A percentile compares a stretch with the other conserved stretches of the same genome.
Conservation (phyloP, 2,888 invertebrate genomes). For the Odontothrips loti region DNA sequence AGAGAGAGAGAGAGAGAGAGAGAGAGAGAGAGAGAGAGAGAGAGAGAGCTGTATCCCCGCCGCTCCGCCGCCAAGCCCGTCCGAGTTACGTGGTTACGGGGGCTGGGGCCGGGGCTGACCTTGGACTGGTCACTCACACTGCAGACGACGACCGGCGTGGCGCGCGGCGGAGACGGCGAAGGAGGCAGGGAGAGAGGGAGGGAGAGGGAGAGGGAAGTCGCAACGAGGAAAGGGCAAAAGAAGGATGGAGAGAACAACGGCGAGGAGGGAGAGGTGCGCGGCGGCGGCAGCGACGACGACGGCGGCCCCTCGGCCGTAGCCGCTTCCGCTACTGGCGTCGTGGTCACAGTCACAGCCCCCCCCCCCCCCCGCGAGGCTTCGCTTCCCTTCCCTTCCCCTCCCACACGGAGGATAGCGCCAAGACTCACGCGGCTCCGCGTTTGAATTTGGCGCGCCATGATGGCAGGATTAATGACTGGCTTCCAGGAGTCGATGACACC, state of each 20-base stretch:
- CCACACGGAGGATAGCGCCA: too few species aligned
- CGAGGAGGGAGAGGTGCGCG: not conserved
- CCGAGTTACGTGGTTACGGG: too few species aligned
- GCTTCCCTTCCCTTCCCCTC: too few species aligned
- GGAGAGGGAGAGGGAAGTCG: not conserved
- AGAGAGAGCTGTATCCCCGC: not conserved
- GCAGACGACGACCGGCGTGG: not conserved
- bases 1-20: not conserved
- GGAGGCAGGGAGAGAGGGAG: not conserved
- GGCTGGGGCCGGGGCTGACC: not conserved
- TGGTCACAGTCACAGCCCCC: not conserved
- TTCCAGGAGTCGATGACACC: not conserved
- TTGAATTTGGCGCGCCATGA: too few species aligned
- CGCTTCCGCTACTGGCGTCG: not conserved
- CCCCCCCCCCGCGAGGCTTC: not conserved
- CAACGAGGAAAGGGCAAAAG: not conserved
- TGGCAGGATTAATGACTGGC: too few species aligned
- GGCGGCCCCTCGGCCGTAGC: not conserved
- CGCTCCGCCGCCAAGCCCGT: not conserved
- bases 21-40: not conserved
- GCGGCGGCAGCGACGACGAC: not conserved
- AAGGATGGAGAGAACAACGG: not conserved
- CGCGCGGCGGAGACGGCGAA: not conserved
- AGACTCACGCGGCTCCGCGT: too few species aligned
- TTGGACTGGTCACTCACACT: slow-evolving; percentile 24